Evolutionary conservation across 30 jellyfish, hydroid and myxozoan genomes (phyloP), one percentile per base, ranked within the genome.

Genomic region (Hydra vulgaris): DNA sequence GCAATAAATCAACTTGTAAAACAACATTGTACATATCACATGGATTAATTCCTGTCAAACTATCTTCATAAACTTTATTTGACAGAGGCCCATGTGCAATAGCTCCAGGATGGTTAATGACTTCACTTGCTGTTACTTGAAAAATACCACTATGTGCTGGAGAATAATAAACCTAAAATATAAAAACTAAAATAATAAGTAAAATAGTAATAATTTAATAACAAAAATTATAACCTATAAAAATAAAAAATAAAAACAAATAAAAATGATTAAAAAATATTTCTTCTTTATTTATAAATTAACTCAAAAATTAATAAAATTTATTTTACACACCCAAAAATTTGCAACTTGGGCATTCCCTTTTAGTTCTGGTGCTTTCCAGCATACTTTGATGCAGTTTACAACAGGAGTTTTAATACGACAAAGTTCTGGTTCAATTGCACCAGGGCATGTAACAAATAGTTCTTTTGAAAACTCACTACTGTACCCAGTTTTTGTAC

Each of bases 391-490:
- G 0, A 83, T 83, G 53, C 86, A 56, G 53, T 83, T 76, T 17
- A 83, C 88, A 55, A 54, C 81, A 4, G 88, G 26, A 8, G 90
- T 83, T 74, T 83, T 75, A 18, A 83, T 71, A 17, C 90, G 70
- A 22, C 24, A 25, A 17, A 83, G 16, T 18, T 66, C 82, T 18
- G 90, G 89, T 18, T 81, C 70, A 55, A 25, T 18, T 15, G 83
- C 90, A 17, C 90, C 90, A 18, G 90, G 90, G 61, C 90, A 83
- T 26, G 73, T 68, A 24, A 76, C 84, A 52, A 55, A 22, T 18
- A 83, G 20, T 24, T 72, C 78, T 26, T 83, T 23, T 18, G 90
- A 83, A 21, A 76, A 74, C 17, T 26, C 73, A 68, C 90, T 83
- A 84, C 74, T 70, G 69, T 74, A 76, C 26, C 90, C 88, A 55